Evolutionary conservation across 2,797 vertebrate species (phyloP), one percentile per base, ranked within the genome.

Genomic region (Aeoliscus strigatus): DNA sequence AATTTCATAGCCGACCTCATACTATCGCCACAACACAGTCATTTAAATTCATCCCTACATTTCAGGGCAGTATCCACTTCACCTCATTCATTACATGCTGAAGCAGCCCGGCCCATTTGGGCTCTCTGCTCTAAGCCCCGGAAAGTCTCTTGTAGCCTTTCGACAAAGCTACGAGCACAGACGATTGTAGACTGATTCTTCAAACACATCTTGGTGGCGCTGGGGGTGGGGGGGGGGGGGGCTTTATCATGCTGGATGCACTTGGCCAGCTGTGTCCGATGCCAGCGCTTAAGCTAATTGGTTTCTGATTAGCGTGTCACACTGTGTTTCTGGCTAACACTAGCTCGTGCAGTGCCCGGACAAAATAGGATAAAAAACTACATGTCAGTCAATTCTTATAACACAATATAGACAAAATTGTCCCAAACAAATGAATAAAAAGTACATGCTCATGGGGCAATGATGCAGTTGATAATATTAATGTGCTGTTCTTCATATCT

Each of bases 251-350:
- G 41, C 38, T 68, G 60, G 65, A 73, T 67, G 48, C 51, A 51
- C 43, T 69, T 49, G 51, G 65, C 60, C 68, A 33, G 37, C 37
- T 48, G 51, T 64, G 36, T 70, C 66, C 64, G 63, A 60, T 64
- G 75, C 70, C 73, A 72, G 68, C 56, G 75, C 74, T 82, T 81
- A 73, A 78, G 66, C 73, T 84, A 82, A 88, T 85, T 82, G 82
- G 56, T 65, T 71, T 77, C 66, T 68, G 63, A 80, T 82, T 83
- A 79, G 52, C 64, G 58, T 69, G 65, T 70, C 70, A 63, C 73
- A 62, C 72, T 71, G 71, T 43, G 68, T 60, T 65, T 21, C 69
- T 74, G 74, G 81, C 79, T 71, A 74, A 63, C 8, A 8, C 57
- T 46, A 45, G 56, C 66, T 14, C 15, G 43, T 43, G 35, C 41